Evolutionary conservation across 37 sponge, comb jelly and placozoan genomes (phyloP), one percentile per base, ranked within the genome.

Genomic region (Hexactinellida sp.): DNA sequence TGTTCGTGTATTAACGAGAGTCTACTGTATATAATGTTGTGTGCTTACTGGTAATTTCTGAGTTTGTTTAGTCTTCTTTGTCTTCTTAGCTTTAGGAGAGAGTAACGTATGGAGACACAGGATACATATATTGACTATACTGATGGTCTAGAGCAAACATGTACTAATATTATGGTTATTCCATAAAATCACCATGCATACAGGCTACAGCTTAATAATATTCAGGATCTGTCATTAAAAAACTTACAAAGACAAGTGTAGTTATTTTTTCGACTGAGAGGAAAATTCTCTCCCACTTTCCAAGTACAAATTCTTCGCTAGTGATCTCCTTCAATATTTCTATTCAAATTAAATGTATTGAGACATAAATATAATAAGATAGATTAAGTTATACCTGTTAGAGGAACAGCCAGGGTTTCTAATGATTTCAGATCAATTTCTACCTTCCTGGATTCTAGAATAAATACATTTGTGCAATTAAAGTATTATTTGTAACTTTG

Each of bases 141-240:
- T 63, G 76, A 63, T 63, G 3, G 76, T 63, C 76, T 63, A 63
- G 3, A n/a, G n/a, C n/a, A n/a, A n/a, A n/a, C n/a, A n/a, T n/a
- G n/a, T n/a, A n/a, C n/a, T n/a, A n/a, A n/a, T n/a, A n/a, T n/a
- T n/a, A n/a, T n/a, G n/a, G n/a, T n/a, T n/a, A n/a, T n/a, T n/a
- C n/a, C n/a, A n/a, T n/a, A n/a, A n/a, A n/a, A n/a, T n/a, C n/a
- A n/a, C n/a, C n/a, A n/a, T n/a, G n/a, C n/a, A n/a, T n/a, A n/a
- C n/a, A n/a, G n/a, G n/a, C n/a, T n/a, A n/a, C n/a, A n/a, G n/a
- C n/a, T n/a, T n/a, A n/a, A n/a, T n/a, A n/a, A n/a, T n/a, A n/a
- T n/a, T n/a, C n/a, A n/a, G n/a, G n/a, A n/a, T n/a, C n/a, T n/a
- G n/a, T n/a, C n/a, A n/a, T n/a, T 16, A 9, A 47, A 28, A 10